phyloP scores from a whole-genome alignment of 1,140 invertebrate genomes.

The Protaetia brevitarsis region DNA sequence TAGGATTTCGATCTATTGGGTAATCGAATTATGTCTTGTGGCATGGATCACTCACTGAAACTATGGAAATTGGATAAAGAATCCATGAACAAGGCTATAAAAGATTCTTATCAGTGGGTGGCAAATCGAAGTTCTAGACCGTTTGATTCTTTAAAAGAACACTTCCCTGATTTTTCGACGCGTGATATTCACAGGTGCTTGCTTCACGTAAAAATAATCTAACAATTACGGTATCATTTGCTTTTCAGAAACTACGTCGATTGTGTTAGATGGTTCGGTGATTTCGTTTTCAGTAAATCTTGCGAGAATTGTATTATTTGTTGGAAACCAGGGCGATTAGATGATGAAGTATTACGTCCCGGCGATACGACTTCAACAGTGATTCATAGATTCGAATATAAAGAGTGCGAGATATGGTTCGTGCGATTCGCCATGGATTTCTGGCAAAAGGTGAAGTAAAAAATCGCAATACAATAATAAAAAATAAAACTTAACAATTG shows the following conservation, averaged over 20 bases:
- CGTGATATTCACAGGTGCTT: slow-evolving; percentile 87
- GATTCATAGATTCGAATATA: slow-evolving; percentile 89
- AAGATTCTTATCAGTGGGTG: slow-evolving; percentile 82
- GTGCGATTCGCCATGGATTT: slow-evolving; percentile 93
- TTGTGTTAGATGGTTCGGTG: slow-evolving; percentile 94
- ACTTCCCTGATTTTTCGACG: slow-evolving; percentile 96
- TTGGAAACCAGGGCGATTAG: slow-evolving; percentile 84
- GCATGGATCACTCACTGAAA: slow-evolving; percentile 97
- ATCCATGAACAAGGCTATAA: slow-evolving; percentile 80
- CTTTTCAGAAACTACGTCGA: slow-evolving; percentile 90
- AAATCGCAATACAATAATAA: no score
- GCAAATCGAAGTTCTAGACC: slow-evolving; percentile 70
- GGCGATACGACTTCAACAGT: slow-evolving; percentile 76
- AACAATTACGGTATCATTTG: no score
- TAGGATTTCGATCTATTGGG: slow-evolving; percentile 86
- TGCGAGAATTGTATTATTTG: slow-evolving; percentile 98
- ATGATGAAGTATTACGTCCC: slow-evolving; percentile 60
- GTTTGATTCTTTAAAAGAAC: slow-evolving; percentile 86
- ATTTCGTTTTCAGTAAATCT: slow-evolving; percentile 95
- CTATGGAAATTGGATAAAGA: slow-evolving; percentile 87
- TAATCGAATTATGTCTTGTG: slow-evolving; percentile 89
- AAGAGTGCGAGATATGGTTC: slow-evolving; percentile 98
- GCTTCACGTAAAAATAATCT: no score
- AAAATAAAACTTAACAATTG: no score
- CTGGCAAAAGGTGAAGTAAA: slow-evolving; percentile 67